Evolutionary conservation across 2,113 vertebrate species (phyloP).

Genomic region (Pterophyllum scalare): DNA sequence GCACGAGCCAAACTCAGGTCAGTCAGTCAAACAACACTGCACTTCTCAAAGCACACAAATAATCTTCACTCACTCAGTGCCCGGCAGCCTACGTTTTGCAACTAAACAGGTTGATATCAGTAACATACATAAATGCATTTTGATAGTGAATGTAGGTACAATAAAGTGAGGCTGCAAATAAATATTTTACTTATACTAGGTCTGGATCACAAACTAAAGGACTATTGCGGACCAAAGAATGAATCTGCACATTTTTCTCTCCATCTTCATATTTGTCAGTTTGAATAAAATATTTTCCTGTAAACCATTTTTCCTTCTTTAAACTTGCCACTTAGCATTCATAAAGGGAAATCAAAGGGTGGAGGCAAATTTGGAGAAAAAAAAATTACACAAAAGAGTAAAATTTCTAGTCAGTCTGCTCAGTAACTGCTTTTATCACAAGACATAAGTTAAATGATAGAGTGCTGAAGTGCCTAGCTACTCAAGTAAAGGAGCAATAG

Average conservation of each 20-base stretch:
- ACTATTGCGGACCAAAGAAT: background rate
- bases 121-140: background rate
- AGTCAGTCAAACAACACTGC: conserved; percentile 33
- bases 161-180: background rate
- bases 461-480: background rate
- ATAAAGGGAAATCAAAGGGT: background rate
- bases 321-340: background rate
- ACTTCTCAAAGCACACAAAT: background rate
- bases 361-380: background rate
- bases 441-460: background rate
- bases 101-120: background rate
- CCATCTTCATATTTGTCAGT: background rate
- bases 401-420: background rate
- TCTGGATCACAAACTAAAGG: background rate
- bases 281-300: background rate
- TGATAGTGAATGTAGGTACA: background rate
- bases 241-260: background rate
- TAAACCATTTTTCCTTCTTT: background rate
- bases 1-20: conserved; percentile 41
- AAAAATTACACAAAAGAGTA: background rate
- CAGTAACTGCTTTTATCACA: background rate
- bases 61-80: conserved; percentile 14
- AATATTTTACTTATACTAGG: background rate
- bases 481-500: background rate
- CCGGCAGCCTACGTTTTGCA: background rate